Percentiles rank a stretch among this genome's conserved stretches.
Conservation (phyloP, 2,113 vertebrate species). For the Calypte anna region DNA sequence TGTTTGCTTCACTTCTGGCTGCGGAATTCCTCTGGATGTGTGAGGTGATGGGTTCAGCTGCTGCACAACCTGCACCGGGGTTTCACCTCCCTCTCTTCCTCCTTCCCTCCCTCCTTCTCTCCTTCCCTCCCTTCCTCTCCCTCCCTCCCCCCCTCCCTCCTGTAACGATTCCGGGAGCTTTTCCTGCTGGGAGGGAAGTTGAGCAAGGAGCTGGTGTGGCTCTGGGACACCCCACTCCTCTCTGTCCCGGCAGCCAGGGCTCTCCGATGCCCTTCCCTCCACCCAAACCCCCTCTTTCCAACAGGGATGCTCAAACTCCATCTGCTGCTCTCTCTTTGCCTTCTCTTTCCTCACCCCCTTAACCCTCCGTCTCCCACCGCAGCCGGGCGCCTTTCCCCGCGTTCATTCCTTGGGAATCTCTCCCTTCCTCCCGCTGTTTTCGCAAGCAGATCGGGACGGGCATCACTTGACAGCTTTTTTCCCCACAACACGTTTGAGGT, state of each 20-base stretch:
- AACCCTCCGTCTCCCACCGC: rapidly evolving
- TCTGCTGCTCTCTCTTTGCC: neutral
- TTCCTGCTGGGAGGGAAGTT: neutral
- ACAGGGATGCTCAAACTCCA: neutral
- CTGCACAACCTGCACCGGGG: neutral
- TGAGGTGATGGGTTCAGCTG: neutral
- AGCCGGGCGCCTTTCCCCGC: neutral
- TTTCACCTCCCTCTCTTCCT: too few relatives aligned
- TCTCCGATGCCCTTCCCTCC: too few relatives aligned
- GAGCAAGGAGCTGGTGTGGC: neutral
- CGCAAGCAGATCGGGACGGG: too few relatives aligned
- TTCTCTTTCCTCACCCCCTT: neutral
- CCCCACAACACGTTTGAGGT: neutral
- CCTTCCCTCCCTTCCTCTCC: too few relatives aligned
- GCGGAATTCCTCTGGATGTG: rapidly evolving
- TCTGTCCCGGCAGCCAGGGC: too few relatives aligned
- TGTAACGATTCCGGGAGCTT: rapidly evolving
- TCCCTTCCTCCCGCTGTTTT: neutral
- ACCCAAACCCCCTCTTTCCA: neutral
- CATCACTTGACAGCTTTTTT: rapidly evolving
- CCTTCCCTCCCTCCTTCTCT: too few relatives aligned
- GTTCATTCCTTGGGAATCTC: neutral
- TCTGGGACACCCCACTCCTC: neutral
- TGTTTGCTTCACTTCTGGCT: neutral
- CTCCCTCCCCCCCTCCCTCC: too few relatives aligned